Conservation (phyloP, 2,113 vertebrate genomes). For the Oryzias celebensis region DNA sequence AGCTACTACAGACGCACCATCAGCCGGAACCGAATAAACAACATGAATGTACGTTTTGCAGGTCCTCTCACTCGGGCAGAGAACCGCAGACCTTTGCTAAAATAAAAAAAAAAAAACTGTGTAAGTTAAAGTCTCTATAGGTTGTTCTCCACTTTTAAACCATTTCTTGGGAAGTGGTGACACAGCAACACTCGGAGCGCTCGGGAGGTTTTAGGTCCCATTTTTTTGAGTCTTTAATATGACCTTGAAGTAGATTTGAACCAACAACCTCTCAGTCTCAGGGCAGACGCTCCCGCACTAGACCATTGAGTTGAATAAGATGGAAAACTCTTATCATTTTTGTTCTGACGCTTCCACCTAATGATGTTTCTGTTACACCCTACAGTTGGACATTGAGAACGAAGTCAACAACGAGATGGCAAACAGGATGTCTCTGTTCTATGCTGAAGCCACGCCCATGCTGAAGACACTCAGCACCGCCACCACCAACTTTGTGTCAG, state of each 20-base stretch:
- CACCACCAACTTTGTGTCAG: conserved; percentile 95
- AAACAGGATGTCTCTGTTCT: conserved; percentile 98
- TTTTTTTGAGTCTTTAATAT: too few relatives aligned
- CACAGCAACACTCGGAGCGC: too few relatives aligned
- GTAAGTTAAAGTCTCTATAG: too few relatives aligned
- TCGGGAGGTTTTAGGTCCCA: too few relatives aligned
- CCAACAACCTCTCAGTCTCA: not conserved
- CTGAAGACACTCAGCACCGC: conserved; percentile 96
- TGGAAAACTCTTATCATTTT: too few relatives aligned
- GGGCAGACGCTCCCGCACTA: too few relatives aligned
- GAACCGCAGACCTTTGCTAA: too few relatives aligned
- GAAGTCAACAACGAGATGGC: conserved; percentile 99
- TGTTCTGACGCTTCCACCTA: not conserved
- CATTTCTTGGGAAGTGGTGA: too few relatives aligned
- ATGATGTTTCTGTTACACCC: not conserved
- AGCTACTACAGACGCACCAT: conserved; percentile 97
- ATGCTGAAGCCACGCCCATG: conserved; percentile 97
- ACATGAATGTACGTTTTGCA: conserved; percentile 89
- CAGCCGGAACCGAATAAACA: conserved; percentile 95
- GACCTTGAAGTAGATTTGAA: too few relatives aligned
- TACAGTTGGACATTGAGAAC: conserved; percentile 92
- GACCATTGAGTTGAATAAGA: too few relatives aligned
- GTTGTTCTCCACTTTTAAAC: not conserved
- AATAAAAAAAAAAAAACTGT: too few relatives aligned
- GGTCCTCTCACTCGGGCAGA: too few relatives aligned